Percentiles rank a stretch among this genome's conserved stretches.
phyloP scores from a whole-genome alignment of 2,888 invertebrate genomes.

The Cerceris ruficornis region DNA sequence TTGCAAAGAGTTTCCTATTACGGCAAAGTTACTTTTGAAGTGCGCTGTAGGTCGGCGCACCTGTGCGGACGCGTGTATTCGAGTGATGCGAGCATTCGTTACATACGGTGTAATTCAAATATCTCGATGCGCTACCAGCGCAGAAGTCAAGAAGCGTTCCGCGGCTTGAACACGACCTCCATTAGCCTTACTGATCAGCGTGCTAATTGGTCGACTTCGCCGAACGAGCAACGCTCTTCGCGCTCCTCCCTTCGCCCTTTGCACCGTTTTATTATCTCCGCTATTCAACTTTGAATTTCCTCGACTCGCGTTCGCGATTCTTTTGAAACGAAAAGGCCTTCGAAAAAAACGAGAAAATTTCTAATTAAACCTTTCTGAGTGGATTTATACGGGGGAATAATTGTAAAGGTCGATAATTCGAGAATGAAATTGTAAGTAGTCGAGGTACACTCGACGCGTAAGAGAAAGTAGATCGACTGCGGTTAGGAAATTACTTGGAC shows the following conservation, averaged over 20 bases:
- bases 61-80: constrained; percentile 23
- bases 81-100: constrained; percentile 42
- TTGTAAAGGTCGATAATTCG: not conserved
- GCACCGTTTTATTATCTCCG: constrained; percentile 12
- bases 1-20: not conserved
- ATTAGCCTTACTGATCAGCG: constrained; percentile 70
- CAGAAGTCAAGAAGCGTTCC: constrained; percentile 63
- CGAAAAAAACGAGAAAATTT: not conserved
- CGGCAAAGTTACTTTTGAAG: constrained; percentile 3
- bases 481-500: not conserved
- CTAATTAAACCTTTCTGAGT: not conserved
- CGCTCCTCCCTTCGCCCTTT: constrained; percentile 5
- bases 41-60: constrained; percentile 15
- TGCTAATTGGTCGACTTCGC: constrained; percentile 68
- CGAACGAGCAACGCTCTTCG: constrained; percentile 42
- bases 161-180: constrained; percentile 67
- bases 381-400: constrained; percentile 1
- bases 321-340: not conserved
- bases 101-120: constrained; percentile 48
- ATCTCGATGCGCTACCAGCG: constrained; percentile 50
- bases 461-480: not conserved
- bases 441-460: not conserved
- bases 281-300: not conserved
- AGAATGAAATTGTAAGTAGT: not conserved
- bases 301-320: not conserved